Base-by-base conservation (phyloP, 1,140 invertebrate genomes). In the Mactra quadrangularis region DNA sequence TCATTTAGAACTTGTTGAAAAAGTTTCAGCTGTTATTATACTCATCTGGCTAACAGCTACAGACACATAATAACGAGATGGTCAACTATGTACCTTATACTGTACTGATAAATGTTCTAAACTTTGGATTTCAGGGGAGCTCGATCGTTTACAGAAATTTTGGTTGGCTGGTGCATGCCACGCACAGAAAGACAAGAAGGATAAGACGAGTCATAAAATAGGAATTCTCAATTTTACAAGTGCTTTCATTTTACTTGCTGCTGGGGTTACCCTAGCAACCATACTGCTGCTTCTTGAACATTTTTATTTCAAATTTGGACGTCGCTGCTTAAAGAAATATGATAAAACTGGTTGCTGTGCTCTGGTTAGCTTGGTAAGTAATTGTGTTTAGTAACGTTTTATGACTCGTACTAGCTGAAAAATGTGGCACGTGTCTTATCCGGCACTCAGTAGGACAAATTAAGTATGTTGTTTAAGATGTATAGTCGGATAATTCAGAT, bases 91-190 rank as follows among this genome's bases (percentile, higher is more conserved):
- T n/a, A n/a, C n/a, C n/a, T n/a, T n/a, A n/a, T n/a, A n/a, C n/a
- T n/a, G n/a, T n/a, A n/a, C n/a, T n/a, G n/a, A n/a, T n/a, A n/a
- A n/a, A n/a, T n/a, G n/a, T n/a, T n/a, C n/a, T n/a, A n/a, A n/a
- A n/a, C n/a, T n/a, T 41, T 41, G 38, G 6, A 15, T 86, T 86
- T 25, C 70, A 97, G 96, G 96, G 47, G 98, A 99, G 92, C 94
- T 99, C 84, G 99, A 99, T 93, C 94, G 98, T 84, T 94, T 99
- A 83, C 95, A 98, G 87, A 95, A 98, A 88, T 99, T 98, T 91
- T 99, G 98, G 98, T 97, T 99, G 95, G 98, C 98, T 0, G 98
- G 99, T 0, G 97, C 97, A 0, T 99, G 99, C 92, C 89, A 91
- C 76, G 96, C 97, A 87, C 97, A 97, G 0, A 97, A 97, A 89